Base-by-base conservation (phyloP, 2,113 vertebrate species). In the Laterallus jamaicensis region DNA sequence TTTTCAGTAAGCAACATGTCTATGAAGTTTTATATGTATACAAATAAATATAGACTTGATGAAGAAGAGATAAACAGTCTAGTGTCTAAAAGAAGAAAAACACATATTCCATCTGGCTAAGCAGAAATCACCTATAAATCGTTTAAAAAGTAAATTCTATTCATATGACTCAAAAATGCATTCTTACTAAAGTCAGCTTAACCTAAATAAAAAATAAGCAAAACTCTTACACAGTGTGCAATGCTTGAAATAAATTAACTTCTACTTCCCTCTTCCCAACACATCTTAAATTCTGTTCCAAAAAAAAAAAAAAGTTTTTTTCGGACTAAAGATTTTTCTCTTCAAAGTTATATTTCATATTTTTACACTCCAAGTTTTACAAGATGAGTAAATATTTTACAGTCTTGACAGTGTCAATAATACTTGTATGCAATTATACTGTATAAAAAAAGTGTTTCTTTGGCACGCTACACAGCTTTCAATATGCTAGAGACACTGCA, bases 311-410 rank as follows among this genome's bases (percentile, higher is more conserved):
- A 44, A 19, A 15, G 1, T 3, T 91, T 80, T 60, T 59, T 15
- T 50, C 58, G 82, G 37, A 84, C 66, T 42, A 58, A 87, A 82
- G 52, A 80, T 82, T 68, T 55, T 77, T 62, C 10, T 28, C 10
- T 59, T 66, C 68, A 29, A 37, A 85, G 7, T 39, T 54, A 21
- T 74, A 20, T 82, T 88, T 47, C 6, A 22, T 12, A 31, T 79
- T 94, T 47, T 88, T 79, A 76, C 14, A 44, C 3, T 60, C 49
- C 12, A 3, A 29, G 55, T 58, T 91, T 94, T 59, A 90, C 25
- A 55, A 52, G n/a, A 11, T 82, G 21, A 80, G 68, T 90, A 86
- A 96, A 94, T 90, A 88, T 90, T 94, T 91, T 80, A 87, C n/a
- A 74, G 40, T 11, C 77, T 82, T 80, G 50, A 82, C 31, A 58